A percentile compares a stretch with the other conserved stretches of the same genome.
phyloP scores from a whole-genome alignment of 2,888 invertebrate species.

The Scrobipalpa costella region DNA sequence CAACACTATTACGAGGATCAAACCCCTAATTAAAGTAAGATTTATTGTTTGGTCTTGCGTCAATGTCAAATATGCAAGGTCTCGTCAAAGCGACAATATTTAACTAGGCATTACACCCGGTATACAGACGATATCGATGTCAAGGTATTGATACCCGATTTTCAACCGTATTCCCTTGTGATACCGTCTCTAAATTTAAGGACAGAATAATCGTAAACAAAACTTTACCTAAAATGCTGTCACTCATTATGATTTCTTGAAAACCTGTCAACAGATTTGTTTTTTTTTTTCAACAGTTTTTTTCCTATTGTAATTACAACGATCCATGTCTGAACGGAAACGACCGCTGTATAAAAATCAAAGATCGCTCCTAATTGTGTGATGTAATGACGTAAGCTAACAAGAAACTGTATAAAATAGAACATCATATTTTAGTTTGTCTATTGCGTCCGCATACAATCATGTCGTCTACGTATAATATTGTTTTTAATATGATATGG shows the following conservation, averaged over 20 bases:
- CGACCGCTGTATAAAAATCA: constrained; percentile 37
- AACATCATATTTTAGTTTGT: constrained; percentile 19
- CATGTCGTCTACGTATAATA: not conserved
- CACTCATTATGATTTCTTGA: not conserved
- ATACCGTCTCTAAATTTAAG: not conserved
- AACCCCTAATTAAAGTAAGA: constrained; percentile 37
- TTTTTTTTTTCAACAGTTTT: not conserved
- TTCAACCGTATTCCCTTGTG: constrained; percentile 37
- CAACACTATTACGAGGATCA: constrained; percentile 31
- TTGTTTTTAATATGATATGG: not conserved
- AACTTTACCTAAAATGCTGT: not conserved
- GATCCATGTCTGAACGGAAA: constrained; percentile 11
- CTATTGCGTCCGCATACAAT: not conserved
- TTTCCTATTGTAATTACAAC: not conserved
- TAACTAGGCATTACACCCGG: constrained; percentile 48
- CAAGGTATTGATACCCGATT: constrained; percentile 47
- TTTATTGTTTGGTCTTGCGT: constrained; percentile 38
- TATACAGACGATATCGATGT: constrained; percentile 54
- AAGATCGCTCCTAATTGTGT: constrained; percentile 42
- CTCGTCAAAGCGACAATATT: constrained; percentile 53
- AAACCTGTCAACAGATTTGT: not conserved
- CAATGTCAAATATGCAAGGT: constrained; percentile 52
- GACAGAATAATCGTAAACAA: not conserved
- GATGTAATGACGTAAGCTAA: constrained; percentile 37
- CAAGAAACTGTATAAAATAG: constrained; percentile 36